Base-by-base conservation (phyloP, 2,113 vertebrate species). In the Spheniscus mendiculus region DNA sequence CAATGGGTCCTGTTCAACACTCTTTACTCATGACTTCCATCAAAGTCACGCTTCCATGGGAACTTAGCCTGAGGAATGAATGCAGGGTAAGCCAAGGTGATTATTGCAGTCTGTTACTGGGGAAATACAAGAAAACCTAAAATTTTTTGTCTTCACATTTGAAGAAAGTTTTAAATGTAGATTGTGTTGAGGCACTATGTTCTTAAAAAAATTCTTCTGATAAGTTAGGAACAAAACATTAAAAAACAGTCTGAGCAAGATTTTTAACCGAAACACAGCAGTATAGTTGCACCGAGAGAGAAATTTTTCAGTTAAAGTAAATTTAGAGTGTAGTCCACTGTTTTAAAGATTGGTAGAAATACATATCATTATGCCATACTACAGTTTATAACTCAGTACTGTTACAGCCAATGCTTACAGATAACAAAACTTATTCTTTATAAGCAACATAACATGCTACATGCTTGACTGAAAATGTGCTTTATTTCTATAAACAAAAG, bases 1-100 rank as follows among this genome's bases (percentile, higher is more conserved):
- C 76, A 94, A 87, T 23, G 61, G 66, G 55, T 78, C 49, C 83
- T 72, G 69, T 15, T 94, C 81, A 56, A 45, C 62, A 42, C 70
- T 89, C 77, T 59, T 76, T 69, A 83, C 77, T 77, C 78, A 18
- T 13, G n/a, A 49, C 50, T 95, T 87, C 83, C 72, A 82, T 83
- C 83, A 78, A 87, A 96, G 83, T 73, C 91, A 87, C 20, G 8
- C 71, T 59, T 79, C 38, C 9, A 2, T 6, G 52, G 55, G 72
- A 96, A 66, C 59, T 72, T 55, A 86, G 83, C 89, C 94, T 63
- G 40, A 94, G 90, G 89, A 95, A 55, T 44, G 42, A 87, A 58
- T 5, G 11, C 79, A 71, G 63, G 61, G 59, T 69, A 84, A 96
- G 70, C 36, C 91, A 94, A 82, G 91, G 87, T 80, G 87, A 93